Percentiles rank a stretch among this genome's conserved stretches.
Evolutionary conservation across 2,888 invertebrate genomes (phyloP).

Genomic region (Anoplius nigerrimus): DNA sequence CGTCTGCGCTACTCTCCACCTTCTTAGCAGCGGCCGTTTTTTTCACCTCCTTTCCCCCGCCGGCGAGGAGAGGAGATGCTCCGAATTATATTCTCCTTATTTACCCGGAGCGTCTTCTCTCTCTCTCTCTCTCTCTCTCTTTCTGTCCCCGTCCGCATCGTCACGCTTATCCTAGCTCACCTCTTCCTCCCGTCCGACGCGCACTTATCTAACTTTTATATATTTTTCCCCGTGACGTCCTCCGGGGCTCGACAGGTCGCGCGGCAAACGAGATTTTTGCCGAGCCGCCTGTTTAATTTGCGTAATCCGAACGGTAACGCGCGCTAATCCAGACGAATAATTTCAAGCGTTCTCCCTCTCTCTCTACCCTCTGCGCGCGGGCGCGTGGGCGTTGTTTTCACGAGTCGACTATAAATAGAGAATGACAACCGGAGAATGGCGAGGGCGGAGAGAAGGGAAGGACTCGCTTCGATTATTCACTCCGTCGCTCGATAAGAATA

Average conservation of each 20-base stretch:
- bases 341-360: too few relatives aligned
- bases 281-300: conserved; percentile 4
- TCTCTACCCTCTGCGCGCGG: too few relatives aligned
- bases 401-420: too few relatives aligned
- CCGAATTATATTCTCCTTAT: conserved; percentile 41
- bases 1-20: conserved; percentile 12
- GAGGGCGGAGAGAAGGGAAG: neutral
- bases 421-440: neutral
- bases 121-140: neutral
- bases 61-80: too few relatives aligned
- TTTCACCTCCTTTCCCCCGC: conserved; percentile 3
- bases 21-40: conserved; percentile 8
- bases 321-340: too few relatives aligned
- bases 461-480: neutral
- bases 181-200: too few relatives aligned
- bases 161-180: neutral
- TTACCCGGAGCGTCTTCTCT: conserved; percentile 9
- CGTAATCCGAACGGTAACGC: too few relatives aligned
- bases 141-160: neutral
- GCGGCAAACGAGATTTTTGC: conserved; percentile 2
- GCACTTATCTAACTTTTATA: too few relatives aligned
- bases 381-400: too few relatives aligned
- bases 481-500: neutral
- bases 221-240: neutral
- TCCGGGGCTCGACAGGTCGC: neutral